Evolutionary conservation across 2,797 vertebrate genomes (phyloP), one percentile per base, ranked within the genome.

Genomic region (Enteromius anoplus): DNA sequence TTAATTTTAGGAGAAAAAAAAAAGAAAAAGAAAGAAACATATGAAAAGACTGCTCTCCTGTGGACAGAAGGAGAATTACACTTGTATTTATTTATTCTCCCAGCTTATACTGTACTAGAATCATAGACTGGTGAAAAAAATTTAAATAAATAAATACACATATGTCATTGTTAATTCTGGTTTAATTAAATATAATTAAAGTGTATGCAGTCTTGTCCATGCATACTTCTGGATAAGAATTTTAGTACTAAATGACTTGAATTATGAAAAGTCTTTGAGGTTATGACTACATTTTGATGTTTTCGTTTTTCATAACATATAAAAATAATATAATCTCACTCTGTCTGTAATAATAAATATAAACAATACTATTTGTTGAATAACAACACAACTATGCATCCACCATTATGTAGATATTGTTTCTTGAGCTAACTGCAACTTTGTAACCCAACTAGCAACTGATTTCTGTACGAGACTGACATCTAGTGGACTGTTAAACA

Each of bases 401-500:
- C 32, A 65, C 15, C 8, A 34, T 9, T 32, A 26, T 72, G 9
- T 47, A 72, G 49, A 47, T 47, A 4, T 29, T 71, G 23, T 47
- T 71, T 71, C 42, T 15, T 70, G 6, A 40, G 21, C 65, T 5
- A 8, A 21, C 19, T 34, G 3, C 21, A 42, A 42, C 5, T 69
- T 23, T 42, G 66, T 14, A 45, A 0, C 3, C 12, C 1, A 17
- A 21, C 15, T 55, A 51, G 23, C 32, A 51, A 0, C 4, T 19
- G 3, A 10, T 64, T 45, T 64, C 75, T 78, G 7, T 65, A 65
- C 11, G 1, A 47, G 75, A 64, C 60, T 78, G 75, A 65, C 75
- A 65, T 64, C 75, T 78, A 78, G 75, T 78, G 75, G 75, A 78
- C 42, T 64, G 10, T 47, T 29, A 34, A 12, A 53, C 29, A 34